Percentiles rank a stretch among this genome's conserved stretches.
phyloP scores from a whole-genome alignment of 2,888 invertebrate species.

The Lacanobia wlatinum region DNA sequence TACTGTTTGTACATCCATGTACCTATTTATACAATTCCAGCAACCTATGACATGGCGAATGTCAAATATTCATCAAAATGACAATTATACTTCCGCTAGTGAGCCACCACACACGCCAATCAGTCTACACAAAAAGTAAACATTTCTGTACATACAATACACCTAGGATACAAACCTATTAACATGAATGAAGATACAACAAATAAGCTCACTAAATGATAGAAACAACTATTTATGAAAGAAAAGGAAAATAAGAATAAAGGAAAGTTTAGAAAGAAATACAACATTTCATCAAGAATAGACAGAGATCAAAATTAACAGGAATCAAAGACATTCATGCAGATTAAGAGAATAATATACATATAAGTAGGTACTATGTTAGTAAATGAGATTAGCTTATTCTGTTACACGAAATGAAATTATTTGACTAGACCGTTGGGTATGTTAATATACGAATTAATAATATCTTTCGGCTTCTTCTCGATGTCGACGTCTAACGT shows the following conservation, averaged over 20 bases:
- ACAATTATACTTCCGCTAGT: slow-evolving; percentile 23
- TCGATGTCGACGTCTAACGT: slow-evolving; percentile 80
- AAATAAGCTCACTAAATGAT: slow-evolving; percentile 48
- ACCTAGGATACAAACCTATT: slow-evolving; percentile 66
- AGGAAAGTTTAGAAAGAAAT: slow-evolving; percentile 27
- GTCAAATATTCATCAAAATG: slow-evolving; percentile 35
- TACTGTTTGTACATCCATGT: background rate
- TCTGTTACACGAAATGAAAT: slow-evolving; percentile 65
- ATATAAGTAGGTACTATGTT: slow-evolving; percentile 51
- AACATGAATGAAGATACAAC: slow-evolving; percentile 61
- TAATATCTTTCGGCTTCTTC: slow-evolving; percentile 82
- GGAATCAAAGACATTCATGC: slow-evolving; percentile 55
- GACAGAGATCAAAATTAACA: slow-evolving; percentile 63
- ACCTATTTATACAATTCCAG: slow-evolving; percentile 7
- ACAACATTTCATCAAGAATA: slow-evolving; percentile 37
- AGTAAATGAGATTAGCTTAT: slow-evolving; percentile 68
- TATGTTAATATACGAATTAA: slow-evolving; percentile 82
- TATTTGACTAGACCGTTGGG: slow-evolving; percentile 89
- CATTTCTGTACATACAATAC: slow-evolving; percentile 52
- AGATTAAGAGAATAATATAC: slow-evolving; percentile 44
- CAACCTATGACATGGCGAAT: slow-evolving; percentile 31
- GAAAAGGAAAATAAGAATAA: slow-evolving; percentile 26
- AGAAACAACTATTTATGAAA: slow-evolving; percentile 26
- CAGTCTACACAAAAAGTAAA: slow-evolving; percentile 55
- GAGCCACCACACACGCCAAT: slow-evolving; percentile 34